Evolutionary conservation across 1,140 invertebrate genomes (phyloP).

Genomic region (Aphis craccivora): DNA sequence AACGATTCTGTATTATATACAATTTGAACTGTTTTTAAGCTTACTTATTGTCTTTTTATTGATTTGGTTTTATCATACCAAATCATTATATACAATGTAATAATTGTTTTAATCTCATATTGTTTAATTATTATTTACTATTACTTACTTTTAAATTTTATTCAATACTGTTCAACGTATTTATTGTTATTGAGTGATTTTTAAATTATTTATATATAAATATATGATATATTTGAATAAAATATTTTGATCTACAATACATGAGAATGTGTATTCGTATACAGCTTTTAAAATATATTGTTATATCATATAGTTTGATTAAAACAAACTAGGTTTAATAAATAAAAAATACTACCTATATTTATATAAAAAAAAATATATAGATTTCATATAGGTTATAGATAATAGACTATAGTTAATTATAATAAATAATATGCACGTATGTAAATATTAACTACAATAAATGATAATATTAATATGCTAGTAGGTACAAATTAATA

Average conservation of each 20-base stretch:
- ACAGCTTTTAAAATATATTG: neutral
- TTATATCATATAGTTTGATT: neutral
- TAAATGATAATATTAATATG: no score
- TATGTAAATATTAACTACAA: no score
- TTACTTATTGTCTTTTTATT: neutral
- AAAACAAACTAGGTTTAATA: neutral
- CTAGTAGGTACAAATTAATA: neutral
- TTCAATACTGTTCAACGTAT: slow-evolving; percentile 21
- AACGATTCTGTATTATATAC: neutral
- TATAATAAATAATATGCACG: neutral
- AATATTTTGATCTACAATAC: slow-evolving; percentile 38
- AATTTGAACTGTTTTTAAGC: neutral
- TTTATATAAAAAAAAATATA: neutral
- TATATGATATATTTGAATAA: slow-evolving; percentile 36
- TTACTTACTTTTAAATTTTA: slow-evolving; percentile 36
- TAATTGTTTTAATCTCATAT: slow-evolving; percentile 10
- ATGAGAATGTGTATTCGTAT: neutral
- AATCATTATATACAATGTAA: neutral
- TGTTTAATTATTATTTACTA: slow-evolving; percentile 45
- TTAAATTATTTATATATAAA: slow-evolving; percentile 31
- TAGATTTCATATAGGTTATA: neutral
- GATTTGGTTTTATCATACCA: neutral
- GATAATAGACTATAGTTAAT: neutral
- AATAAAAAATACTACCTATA: neutral
- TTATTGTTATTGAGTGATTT: slow-evolving; percentile 42